These are phyloP conservation scores for Leptopilina clavipes DNA, from an alignment of 1,140 invertebrate genomes.

Conservation along the genomic window DNA sequence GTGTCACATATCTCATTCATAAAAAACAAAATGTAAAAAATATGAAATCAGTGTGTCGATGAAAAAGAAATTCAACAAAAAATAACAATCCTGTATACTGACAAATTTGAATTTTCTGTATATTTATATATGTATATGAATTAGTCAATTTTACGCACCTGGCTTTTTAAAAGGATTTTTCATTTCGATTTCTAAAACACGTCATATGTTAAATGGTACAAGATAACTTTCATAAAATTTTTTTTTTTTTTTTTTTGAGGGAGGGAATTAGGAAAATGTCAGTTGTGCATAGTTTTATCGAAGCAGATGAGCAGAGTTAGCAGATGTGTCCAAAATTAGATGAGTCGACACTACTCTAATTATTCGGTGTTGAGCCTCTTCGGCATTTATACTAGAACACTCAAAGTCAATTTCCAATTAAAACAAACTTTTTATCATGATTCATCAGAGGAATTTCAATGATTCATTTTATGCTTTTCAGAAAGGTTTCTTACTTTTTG, in stretches of 20 bases:
- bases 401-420: constrained; percentile 2
- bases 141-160: too few species aligned
- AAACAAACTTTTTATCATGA: constrained; percentile 1
- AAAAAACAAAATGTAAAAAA: constrained; percentile 8
- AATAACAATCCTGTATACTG: neutral
- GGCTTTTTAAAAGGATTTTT: neutral
- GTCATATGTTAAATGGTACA: too few species aligned
- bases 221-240: too few species aligned
- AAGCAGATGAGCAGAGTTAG: constrained; percentile 1
- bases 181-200: neutral
- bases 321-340: constrained; percentile 15
- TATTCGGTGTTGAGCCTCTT: neutral
- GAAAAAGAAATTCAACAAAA: neutral
- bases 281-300: neutral
- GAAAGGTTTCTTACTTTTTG: too few species aligned
- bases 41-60: neutral
- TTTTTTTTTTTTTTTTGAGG: neutral
- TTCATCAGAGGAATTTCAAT: neutral
- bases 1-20: constrained; percentile 16
- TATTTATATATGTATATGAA: too few species aligned
- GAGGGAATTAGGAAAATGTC: neutral
- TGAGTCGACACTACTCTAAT: constrained; percentile 19
- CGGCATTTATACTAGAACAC: constrained; percentile 6
- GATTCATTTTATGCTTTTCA: neutral
- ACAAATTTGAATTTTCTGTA: too few species aligned